Conservation (phyloP, 2,797 vertebrate genomes). For the Echiichthys vipera region DNA sequence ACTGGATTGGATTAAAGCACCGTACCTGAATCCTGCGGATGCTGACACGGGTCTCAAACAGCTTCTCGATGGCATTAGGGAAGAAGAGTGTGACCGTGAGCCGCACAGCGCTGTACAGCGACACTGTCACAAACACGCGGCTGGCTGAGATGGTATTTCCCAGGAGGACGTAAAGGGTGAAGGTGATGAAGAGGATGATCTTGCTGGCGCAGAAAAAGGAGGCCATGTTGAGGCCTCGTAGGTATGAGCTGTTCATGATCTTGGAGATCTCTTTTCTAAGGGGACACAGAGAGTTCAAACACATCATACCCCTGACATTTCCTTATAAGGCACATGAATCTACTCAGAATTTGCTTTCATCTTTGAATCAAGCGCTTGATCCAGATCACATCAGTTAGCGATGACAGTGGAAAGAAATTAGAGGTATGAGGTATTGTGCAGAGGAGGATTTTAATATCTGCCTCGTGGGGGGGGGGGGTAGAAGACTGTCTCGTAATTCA, state of each 20-base stretch:
- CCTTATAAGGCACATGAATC: neutral
- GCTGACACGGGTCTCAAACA: slow-evolving; percentile 90
- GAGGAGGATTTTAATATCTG: no score
- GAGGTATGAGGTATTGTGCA: no score
- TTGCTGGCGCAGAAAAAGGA: slow-evolving; percentile 94
- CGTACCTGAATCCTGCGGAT: slow-evolving; percentile 92
- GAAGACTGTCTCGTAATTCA: no score
- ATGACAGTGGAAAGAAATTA: no score
- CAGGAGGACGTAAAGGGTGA: slow-evolving; percentile 90
- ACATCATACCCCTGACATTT: neutral
- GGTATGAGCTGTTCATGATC: slow-evolving; percentile 92
- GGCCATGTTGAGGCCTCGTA: slow-evolving; percentile 94
- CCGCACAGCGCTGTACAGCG: slow-evolving; percentile 89
- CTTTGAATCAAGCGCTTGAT: neutral
- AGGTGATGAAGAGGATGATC: slow-evolving; percentile 93
- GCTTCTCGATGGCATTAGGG: slow-evolving; percentile 90
- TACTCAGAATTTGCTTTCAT: neutral
- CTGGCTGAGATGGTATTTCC: slow-evolving; percentile 91
- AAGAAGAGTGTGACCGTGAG: slow-evolving; percentile 96
- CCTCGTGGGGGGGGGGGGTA: no score
- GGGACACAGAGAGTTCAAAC: neutral
- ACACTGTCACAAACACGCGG: slow-evolving; percentile 91
- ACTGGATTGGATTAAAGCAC: no score
- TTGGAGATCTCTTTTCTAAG: slow-evolving; percentile 92
- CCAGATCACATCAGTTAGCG: neutral